Evolutionary conservation across 2,888 invertebrate genomes (phyloP), one percentile per base, ranked within the genome.

Genomic region (Epistrophe grossulariae): DNA sequence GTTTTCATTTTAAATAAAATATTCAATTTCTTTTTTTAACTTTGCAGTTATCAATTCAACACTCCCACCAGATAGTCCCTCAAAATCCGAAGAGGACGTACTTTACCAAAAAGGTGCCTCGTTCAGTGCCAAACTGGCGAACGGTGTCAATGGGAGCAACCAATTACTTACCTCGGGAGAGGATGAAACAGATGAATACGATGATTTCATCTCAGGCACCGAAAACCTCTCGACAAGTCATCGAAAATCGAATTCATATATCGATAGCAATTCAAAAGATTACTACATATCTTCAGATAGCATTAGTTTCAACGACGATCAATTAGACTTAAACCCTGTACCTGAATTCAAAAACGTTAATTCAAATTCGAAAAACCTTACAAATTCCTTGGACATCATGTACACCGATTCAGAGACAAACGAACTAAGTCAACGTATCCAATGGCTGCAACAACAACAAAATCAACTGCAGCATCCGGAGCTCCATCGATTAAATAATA

Each of bases 91-190:
- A 90, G 95, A 95, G 91, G 96, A 96, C 92, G 95, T 96, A 82
- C 93, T 96, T 48, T 96, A 96, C 90, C 96, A 96, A 92, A 96
- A 96, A 92, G 96, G 96, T 90, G 96, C 96, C 5, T 96, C 96
- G 68, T 96, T 97, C 92, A 96, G 96, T 88, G 96, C 96, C 43
- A 96, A 96, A 92, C 93, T 96, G 91, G 95, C 95, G 91, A 92
- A 91, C 72, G 88, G 87, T 59, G 88, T 88, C 45, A 89, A 90
- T 76, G 90, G 89, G 13, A 88, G 81, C 81, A 88, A 85, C 62
- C 79, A 77, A 72, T 71, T 87, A 64, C 28, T 78, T 40, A 83
- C 76, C 38, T 87, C 83, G 13, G 66, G 55, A 31, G 85, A 81
- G 70, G 78, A 59, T 43, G 89, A 90, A 74, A 88, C 82, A 60